These are phyloP conservation scores for Chionodraco myersi DNA, from an alignment of 2,113 vertebrate species.

Conservation along the genomic window DNA sequence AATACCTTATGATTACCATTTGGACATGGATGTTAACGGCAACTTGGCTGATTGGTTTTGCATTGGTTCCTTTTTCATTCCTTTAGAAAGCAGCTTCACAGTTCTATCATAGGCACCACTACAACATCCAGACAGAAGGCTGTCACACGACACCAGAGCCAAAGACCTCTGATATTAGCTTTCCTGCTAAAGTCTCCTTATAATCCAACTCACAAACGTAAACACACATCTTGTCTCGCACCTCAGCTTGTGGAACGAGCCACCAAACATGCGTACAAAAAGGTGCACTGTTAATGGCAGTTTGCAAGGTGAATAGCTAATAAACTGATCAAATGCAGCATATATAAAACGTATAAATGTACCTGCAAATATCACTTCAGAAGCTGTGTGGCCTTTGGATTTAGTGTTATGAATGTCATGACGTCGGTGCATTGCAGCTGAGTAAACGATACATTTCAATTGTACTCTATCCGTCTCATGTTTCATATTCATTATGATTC, in stretches of 20 bases:
- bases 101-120: background rate
- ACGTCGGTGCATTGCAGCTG: background rate
- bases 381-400: background rate
- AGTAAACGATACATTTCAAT: background rate
- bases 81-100: no score
- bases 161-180: no score
- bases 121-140: background rate
- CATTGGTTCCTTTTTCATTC: no score
- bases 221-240: background rate
- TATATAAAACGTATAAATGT: background rate
- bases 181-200: background rate
- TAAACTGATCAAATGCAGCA: background rate
- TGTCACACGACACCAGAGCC: background rate
- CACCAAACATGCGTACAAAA: background rate
- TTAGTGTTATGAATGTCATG: background rate
- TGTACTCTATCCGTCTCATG: background rate
- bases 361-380: background rate
- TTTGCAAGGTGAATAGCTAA: background rate
- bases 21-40: no score
- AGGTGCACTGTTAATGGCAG: background rate
- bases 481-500: constrained; percentile 25
- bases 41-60: no score
- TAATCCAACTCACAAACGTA: background rate
- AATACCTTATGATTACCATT: no score
- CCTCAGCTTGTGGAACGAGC: no score